A percentile compares a stretch with the other conserved stretches of the same genome.
Evolutionary conservation across 1,140 invertebrate species (phyloP).

Genomic region (Heliconius himera): DNA sequence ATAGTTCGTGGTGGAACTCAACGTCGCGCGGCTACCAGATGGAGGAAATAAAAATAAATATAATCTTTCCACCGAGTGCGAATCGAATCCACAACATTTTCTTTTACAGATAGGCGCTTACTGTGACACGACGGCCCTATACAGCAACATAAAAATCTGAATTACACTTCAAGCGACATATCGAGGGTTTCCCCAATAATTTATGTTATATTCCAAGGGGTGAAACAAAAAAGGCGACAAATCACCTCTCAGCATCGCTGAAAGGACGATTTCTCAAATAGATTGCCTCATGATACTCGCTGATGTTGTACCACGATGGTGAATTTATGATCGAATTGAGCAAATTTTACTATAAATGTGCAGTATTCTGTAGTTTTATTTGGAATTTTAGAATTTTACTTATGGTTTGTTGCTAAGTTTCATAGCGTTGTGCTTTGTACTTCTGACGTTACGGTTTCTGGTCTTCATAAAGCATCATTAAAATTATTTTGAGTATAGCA

Average conservation of each 20-base stretch:
- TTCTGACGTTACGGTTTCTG: no score
- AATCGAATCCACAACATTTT: no score
- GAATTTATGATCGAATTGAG: neutral
- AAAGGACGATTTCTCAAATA: slow-evolving; percentile 35
- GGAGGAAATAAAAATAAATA: no score
- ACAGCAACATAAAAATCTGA: slow-evolving; percentile 10
- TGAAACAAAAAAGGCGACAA: slow-evolving; percentile 27
- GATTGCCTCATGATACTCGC: slow-evolving; percentile 35
- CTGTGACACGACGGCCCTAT: no score
- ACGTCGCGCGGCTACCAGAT: no score
- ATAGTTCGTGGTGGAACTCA: no score
- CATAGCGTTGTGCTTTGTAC: no score
- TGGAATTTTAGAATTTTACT: neutral
- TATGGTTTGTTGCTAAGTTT: no score
- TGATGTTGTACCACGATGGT: slow-evolving; percentile 12
- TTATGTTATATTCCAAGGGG: slow-evolving; percentile 28
- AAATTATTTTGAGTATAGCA: no score
- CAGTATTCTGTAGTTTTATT: neutral
- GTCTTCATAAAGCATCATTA: no score
- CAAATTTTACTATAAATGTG: neutral
- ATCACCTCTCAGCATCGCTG: slow-evolving; percentile 17
- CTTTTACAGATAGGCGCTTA: no score
- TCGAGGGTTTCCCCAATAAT: slow-evolving; percentile 28
- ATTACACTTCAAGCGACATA: slow-evolving; percentile 27
- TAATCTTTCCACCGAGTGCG: no score